Percentiles rank a stretch among this genome's conserved stretches.
phyloP scores from a whole-genome alignment of 2,888 invertebrate genomes.

The Pristionchus mayeri region DNA sequence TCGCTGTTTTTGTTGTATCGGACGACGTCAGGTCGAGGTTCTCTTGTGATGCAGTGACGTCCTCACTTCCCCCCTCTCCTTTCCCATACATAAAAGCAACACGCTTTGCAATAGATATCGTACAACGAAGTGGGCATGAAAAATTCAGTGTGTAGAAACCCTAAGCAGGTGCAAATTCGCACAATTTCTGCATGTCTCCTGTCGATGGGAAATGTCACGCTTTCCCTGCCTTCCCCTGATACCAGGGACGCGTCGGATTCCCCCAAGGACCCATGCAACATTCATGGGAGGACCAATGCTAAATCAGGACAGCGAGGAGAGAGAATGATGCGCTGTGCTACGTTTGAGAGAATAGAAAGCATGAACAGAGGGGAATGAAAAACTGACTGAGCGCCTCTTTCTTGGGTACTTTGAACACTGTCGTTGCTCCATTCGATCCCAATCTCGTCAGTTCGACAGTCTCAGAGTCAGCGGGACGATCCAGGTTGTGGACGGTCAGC shows the following conservation, averaged over 20 bases:
- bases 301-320: too few relatives aligned
- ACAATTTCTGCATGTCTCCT: not conserved
- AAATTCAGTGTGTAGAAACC: not conserved
- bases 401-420: not conserved
- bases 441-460: not conserved
- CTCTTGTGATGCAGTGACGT: too few relatives aligned
- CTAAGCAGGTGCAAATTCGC: slow-evolving; percentile 33
- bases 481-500: too few relatives aligned
- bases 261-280: too few relatives aligned
- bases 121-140: not conserved
- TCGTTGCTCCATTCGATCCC: not conserved
- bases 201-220: slow-evolving; percentile 14
- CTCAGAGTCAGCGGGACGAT: too few relatives aligned
- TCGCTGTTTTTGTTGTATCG: too few relatives aligned
- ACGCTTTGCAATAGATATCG: not conserved
- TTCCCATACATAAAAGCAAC: slow-evolving; percentile 8
- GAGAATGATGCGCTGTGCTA: too few relatives aligned
- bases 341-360: too few relatives aligned
- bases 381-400: not conserved
- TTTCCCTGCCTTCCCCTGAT: not conserved
- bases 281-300: too few relatives aligned
- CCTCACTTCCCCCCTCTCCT: not conserved
- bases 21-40: too few relatives aligned
- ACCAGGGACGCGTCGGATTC: slow-evolving; percentile 8
- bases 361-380: too few relatives aligned